Base-by-base conservation (phyloP, 2,888 invertebrate species). In the Schizaphis graminum region DNA sequence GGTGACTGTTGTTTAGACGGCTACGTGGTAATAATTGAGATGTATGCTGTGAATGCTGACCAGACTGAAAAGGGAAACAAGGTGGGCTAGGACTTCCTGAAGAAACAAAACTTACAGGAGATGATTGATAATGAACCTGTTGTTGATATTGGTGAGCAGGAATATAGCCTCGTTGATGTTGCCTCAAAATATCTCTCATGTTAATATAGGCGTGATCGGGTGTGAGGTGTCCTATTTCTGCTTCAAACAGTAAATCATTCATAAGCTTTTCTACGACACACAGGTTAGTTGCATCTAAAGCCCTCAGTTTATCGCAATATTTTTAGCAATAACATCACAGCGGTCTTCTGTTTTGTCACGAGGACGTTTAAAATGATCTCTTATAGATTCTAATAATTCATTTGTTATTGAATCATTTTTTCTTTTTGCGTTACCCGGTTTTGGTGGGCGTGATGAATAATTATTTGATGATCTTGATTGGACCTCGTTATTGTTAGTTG, bases 281-380 rank as follows among this genome's bases (percentile, higher is more conserved):
- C 49, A 91, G 13, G 53, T 21, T 88, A 88, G 24, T 88, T 56
- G 16, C 89, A 91, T 85, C 67, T 84, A 84, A 91, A 91, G 84
- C n/a, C 47, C 53, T 47, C 91, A 91, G 56, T 41, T 91, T 91
- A 91, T 91, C 28, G 91, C 85, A 28, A 91, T 28, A 91, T 91
- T 91, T 91, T 91, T 85, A 24, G n/a, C 91, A 91, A 91, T n/a
- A 91, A 91, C 2, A 91, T 91, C 84, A 56, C 53, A 91, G 41
- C 91, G 91, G 56, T 91, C 85, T 56, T 85, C 91, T 91, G 91
- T 84, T 91, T 35, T 41, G 3, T 91, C 47, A 91, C 91, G 89
- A 91, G 77, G 77, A 91, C 91, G 85, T 91, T 91, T 91, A 85
- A 91, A 91, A 91, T 91, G 84, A 91, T 91, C 91, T 44, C 56